A percentile compares a stretch with the other conserved stretches of the same genome.
These are phyloP conservation scores for Amphipoea oculea DNA, from an alignment of 2,888 invertebrate genomes.

Conservation along the genomic window DNA sequence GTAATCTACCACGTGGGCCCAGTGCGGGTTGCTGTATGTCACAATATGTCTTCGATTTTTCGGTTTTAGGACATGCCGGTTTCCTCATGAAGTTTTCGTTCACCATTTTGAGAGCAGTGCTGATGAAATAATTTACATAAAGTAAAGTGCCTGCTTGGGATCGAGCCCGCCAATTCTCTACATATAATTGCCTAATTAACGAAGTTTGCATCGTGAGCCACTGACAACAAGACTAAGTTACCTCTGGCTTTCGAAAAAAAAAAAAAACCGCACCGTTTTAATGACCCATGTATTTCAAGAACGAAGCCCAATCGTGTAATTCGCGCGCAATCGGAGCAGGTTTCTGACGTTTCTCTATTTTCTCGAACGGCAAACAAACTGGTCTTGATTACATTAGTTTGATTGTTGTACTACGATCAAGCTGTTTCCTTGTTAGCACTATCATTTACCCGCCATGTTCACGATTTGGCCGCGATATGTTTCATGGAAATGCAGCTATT, in stretches of 20 bases:
- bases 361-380: constrained; percentile 46
- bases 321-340: constrained; percentile 28
- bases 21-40: too few relatives aligned
- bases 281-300: constrained; percentile 7
- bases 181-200: too few relatives aligned
- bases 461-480: constrained; percentile 16
- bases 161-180: too few relatives aligned
- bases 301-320: constrained; percentile 20
- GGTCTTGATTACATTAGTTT: constrained; percentile 50
- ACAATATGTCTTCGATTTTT: too few relatives aligned
- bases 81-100: too few relatives aligned
- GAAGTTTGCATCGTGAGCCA: not conserved
- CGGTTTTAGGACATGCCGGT: too few relatives aligned
- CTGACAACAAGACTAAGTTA: not conserved
- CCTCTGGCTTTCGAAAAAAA: not conserved
- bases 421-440: constrained; percentile 45
- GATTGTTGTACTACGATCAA: constrained; percentile 24
- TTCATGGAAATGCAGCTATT: constrained; percentile 35
- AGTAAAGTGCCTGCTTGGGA: too few relatives aligned
- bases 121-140: too few relatives aligned
- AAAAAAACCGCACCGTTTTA: not conserved
- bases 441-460: constrained; percentile 19
- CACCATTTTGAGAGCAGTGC: too few relatives aligned
- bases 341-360: constrained; percentile 45
- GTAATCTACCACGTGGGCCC: too few relatives aligned